Percentiles rank a stretch among this genome's conserved stretches.
Conservation (phyloP, 2,113 vertebrate genomes). For the Nasalis larvatus region DNA sequence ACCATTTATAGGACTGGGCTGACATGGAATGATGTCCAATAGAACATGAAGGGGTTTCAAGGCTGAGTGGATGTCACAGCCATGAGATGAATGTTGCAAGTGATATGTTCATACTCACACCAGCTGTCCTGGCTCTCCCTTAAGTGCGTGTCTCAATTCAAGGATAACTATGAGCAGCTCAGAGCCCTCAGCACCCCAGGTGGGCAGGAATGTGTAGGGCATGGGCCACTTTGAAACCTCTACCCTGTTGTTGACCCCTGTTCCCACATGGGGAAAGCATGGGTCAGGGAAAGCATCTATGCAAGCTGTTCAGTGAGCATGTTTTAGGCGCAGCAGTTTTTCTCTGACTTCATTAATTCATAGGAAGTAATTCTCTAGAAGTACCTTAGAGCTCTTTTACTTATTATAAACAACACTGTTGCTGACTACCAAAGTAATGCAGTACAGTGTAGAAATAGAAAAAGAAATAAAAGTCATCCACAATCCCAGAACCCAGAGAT, state of each 20-base stretch:
- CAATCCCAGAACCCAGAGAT: neutral
- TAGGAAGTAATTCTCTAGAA: neutral
- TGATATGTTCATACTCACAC: neutral
- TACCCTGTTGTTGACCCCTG: neutral
- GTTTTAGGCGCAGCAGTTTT: neutral
- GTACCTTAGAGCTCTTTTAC: neutral
- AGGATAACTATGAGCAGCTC: neutral
- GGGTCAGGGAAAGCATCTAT: neutral
- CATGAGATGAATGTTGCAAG: neutral
- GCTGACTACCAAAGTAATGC: neutral
- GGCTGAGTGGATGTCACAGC: neutral
- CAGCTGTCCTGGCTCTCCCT: neutral
- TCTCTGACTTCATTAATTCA: slow-evolving; percentile 1
- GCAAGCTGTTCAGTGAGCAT: neutral
- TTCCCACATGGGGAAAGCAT: neutral
- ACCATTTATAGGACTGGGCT: neutral
- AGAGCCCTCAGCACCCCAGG: neutral
- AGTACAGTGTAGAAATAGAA: neutral
- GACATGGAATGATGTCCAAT: neutral
- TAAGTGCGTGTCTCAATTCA: neutral
- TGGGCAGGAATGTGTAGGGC: neutral
- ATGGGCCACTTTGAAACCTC: neutral
- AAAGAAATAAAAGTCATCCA: neutral
- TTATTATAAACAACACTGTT: neutral
- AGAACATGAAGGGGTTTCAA: neutral